Evolutionary conservation across 2,888 invertebrate species (phyloP), one percentile per base, ranked within the genome.

Genomic region (Synanthedon vespiformis): DNA sequence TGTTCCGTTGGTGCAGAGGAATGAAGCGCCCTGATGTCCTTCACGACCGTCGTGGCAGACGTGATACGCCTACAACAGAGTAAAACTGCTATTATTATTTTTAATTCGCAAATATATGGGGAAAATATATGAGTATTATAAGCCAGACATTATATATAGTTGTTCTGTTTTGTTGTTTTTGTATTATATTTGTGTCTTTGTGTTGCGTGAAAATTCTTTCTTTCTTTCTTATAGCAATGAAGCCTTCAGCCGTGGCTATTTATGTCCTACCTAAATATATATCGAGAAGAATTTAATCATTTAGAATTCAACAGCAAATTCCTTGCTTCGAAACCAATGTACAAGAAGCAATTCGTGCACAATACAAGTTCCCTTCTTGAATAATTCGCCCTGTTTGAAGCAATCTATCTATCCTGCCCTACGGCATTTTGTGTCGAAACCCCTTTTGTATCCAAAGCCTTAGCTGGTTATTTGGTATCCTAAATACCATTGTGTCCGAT

Each of bases 31-130:
- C 66, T 94, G 93, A 63, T 94, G 90, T 1, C 95, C 94, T 69
- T 95, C 95, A 11, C 95, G 91, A 0, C 95, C 95, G 65, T 95
- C 95, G 68, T 95, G 94, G 66, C 95, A 95, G 11, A 95, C 91
- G 77, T 95, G 95, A 77, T 95, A 95, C 0, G 93, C 95, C 93
- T 94, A 75, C 6, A 72, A 58, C 49, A 40, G 22, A 40, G 34
- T 27, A 49, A 27, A n/a, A n/a, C n/a, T n/a, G n/a, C n/a, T n/a
- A n/a, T n/a, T n/a, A n/a, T n/a, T n/a, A n/a, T n/a, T n/a, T n/a
- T n/a, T n/a, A n/a, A n/a, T n/a, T n/a, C n/a, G n/a, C n/a, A n/a
- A n/a, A n/a, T n/a, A n/a, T n/a, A n/a, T n/a, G n/a, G n/a, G n/a
- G n/a, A n/a, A n/a, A n/a, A n/a, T n/a, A n/a, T n/a, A n/a, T n/a